Base-by-base conservation (phyloP, 2,888 invertebrate genomes). In the Lamellibrachia columna region DNA sequence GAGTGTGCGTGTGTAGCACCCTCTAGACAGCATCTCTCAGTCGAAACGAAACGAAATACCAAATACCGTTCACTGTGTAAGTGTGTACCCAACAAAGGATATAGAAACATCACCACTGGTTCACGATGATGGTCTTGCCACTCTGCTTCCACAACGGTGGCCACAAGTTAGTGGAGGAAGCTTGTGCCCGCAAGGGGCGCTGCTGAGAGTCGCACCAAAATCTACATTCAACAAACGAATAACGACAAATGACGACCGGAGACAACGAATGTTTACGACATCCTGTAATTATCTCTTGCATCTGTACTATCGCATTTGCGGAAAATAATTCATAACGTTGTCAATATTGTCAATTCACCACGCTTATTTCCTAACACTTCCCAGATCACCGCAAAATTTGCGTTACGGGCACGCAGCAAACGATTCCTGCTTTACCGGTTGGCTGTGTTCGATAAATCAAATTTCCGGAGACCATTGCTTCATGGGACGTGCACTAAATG, bases 311-410 rank as follows among this genome's bases (percentile, higher is more conserved):
- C 6, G 2, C 75, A 75, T 22, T 22, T 6, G 22, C 22, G 11
- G 75, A n/a, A 75, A 22, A 75, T 22, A 75, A 75, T 75, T 75
- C n/a, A 75, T 75, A 75, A 75, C n/a, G 7, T 75, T 22, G n/a
- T 75, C 75, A 75, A 75, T 75, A 75, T 11, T 75, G 15, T 22
- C 75, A 15, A 75, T 15, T 75, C 75, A 75, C 22, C 22, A 75
- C 75, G 75, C n/a, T 75, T 75, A 75, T 75, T 75, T 75, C 75
- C 75, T 75, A 75, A 75, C 75, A 75, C 75, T 6, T 75, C 75
- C 75, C 15, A 75, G 75, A 75, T 75, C 15, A 75, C 22, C 75
- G 75, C 75, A 11, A 22, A 75, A 11, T 75, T 22, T 75, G 75
- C 6, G 75, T 75, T 22, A 75, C 58, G 15, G 58, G 58, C 58